Evolutionary conservation across 2,113 vertebrate genomes (phyloP), one percentile per base, ranked within the genome.

Genomic region (Platysternon megacephalum): DNA sequence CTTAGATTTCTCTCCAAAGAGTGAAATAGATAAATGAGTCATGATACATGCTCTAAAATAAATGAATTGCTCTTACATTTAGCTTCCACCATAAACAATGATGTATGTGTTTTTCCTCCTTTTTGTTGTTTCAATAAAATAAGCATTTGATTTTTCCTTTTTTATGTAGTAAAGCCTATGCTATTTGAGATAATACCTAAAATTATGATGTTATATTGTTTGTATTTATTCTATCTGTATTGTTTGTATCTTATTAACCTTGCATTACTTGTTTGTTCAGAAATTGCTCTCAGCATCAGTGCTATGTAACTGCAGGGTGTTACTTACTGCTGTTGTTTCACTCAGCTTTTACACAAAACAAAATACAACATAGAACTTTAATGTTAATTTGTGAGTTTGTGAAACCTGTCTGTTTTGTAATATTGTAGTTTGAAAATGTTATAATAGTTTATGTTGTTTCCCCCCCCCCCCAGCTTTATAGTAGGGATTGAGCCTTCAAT

Each of bases 201-300:
- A 92, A 87, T 94, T 91, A 85, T 3, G 86, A 6, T 85, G 86
- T 90, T 4, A n/a, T 68, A 21, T 5, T 61, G 72, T 90, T 82
- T 91, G 72, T 56, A 2, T 56, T 55, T 11, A 83, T 85, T 95
- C 84, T 82, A 53, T 72, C 2, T 51, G 29, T 79, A 9, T 9
- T 52, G 32, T 91, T 84, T 72, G 4, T 9, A n/a, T 93, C 48
- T 72, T 58, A 90, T 56, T 94, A 90, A 90, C 76, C 6, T 82
- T 79, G 4, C 4, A 46, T 87, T 90, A 91, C 48, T 89, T 79
- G 48, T 87, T 96, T 94, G 32, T 86, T 19, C 92, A 88, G 46
- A 92, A 46, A 87, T 87, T 84, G 12, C 19, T 5, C 88, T 21
- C 4, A 93, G 86, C 8, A 92, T 95, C 42, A 74, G 32, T 61